Evolutionary conservation across 2,113 vertebrate genomes (phyloP).

Genomic region (Peromyscus maniculatus): DNA sequence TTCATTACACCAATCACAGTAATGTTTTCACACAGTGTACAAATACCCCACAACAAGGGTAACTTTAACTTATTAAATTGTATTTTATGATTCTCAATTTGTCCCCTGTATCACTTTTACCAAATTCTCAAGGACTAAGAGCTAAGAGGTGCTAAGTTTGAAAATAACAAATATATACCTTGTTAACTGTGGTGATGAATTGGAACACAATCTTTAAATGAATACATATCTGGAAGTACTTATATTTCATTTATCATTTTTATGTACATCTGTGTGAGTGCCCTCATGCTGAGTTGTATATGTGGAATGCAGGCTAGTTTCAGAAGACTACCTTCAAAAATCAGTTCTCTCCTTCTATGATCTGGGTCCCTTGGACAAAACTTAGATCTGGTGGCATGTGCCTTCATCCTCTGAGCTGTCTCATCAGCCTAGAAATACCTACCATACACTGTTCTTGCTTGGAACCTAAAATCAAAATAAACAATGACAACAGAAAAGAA

Average conservation of each 20-base stretch:
- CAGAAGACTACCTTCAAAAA: not conserved
- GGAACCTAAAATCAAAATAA: not conserved
- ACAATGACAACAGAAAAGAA: not conserved
- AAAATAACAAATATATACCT: not conserved
- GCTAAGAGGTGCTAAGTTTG: not conserved
- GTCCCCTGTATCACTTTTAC: rapidly evolving
- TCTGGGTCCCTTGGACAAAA: not conserved
- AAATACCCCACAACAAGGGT: not conserved
- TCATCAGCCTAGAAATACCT: not conserved
- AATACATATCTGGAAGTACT: not conserved
- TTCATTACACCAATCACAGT: not conserved
- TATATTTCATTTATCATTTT: not conserved
- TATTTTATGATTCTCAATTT: not conserved
- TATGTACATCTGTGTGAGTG: not conserved
- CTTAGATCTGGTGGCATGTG: not conserved
- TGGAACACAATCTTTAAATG: not conserved
- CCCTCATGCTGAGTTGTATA: not conserved
- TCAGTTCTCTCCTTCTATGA: not conserved
- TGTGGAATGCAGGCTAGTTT: not conserved
- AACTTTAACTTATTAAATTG: not conserved
- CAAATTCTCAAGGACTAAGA: not conserved
- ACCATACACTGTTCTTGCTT: not conserved
- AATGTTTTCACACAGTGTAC: not conserved
- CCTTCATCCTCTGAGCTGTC: not conserved
- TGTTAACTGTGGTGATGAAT: not conserved